These are phyloP conservation scores for Emesis castigata DNA, from an alignment of 2,888 invertebrate species.

Conservation along the genomic window DNA sequence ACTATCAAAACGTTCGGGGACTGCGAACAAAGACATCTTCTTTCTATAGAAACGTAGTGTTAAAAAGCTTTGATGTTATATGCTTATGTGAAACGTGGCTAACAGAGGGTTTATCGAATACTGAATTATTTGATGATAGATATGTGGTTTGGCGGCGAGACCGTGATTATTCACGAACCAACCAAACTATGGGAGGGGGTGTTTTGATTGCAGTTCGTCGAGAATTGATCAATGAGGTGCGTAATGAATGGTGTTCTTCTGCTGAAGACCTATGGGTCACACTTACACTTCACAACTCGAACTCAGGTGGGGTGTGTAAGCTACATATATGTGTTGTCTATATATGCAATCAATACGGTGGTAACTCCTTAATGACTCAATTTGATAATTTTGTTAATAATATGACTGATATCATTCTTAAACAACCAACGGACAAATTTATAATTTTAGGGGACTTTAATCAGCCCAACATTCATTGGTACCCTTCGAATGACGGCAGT, in stretches of 20 bases:
- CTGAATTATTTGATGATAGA: conserved; percentile 15
- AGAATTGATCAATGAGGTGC: conserved; percentile 3
- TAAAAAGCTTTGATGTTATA: conserved; percentile 4
- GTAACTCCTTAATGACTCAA: conserved; percentile 12
- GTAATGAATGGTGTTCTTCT: conserved; percentile 21
- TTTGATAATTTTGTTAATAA: background rate
- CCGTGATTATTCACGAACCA: conserved; percentile 6
- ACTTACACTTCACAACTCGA: background rate
- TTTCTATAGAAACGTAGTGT: conserved; percentile 30
- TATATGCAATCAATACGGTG: conserved; percentile 25
- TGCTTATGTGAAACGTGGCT: conserved; percentile 30
- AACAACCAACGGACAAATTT: conserved; percentile 12
- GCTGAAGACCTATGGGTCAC: conserved; percentile 40
- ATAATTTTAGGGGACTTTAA: conserved; percentile 32
- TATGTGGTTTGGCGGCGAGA: conserved; percentile 28
- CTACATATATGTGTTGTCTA: conserved; percentile 30
- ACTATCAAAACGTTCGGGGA: conserved; percentile 21
- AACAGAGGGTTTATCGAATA: background rate
- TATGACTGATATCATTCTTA: background rate
- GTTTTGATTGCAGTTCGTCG: conserved; percentile 34
- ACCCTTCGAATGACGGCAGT: background rate
- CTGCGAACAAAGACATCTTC: conserved; percentile 19
- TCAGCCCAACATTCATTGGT: conserved; percentile 25
- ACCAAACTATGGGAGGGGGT: conserved; percentile 29
- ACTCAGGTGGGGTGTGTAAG: background rate